Evolutionary conservation across 2,888 invertebrate species (phyloP).

Genomic region (Tenthredo scrophulariae): DNA sequence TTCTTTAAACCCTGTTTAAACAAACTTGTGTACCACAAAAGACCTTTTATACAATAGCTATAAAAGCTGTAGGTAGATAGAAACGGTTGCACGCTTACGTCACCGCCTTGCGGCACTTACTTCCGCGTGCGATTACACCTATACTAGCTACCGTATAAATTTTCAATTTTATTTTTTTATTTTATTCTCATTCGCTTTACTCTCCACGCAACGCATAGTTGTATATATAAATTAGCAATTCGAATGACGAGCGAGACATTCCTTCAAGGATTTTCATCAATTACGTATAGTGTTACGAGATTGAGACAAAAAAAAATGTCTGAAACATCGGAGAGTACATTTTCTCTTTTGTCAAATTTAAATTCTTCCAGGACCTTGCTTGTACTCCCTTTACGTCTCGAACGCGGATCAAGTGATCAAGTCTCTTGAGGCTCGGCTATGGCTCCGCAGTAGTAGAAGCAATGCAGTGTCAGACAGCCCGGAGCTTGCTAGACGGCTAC

Average conservation of each 20-base stretch:
- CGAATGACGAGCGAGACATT: background rate
- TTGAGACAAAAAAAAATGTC: background rate
- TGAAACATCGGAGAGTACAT: background rate
- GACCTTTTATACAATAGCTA: background rate
- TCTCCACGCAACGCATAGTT: background rate
- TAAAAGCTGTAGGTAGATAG: background rate
- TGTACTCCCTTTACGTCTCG: too few relatives aligned
- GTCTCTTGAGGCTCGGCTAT: background rate
- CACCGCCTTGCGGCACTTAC: background rate
- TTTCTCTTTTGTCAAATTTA: background rate
- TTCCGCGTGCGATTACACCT: background rate
- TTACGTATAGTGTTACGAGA: too few relatives aligned
- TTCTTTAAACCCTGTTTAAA: slow-evolving; percentile 19
- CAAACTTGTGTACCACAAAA: slow-evolving; percentile 18
- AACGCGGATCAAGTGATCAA: background rate
- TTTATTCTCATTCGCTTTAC: background rate
- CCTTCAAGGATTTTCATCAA: too few relatives aligned
- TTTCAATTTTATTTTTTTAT: background rate
- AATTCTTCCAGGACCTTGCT: background rate
- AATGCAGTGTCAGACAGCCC: slow-evolving; percentile 9
- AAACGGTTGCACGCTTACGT: background rate
- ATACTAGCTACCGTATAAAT: background rate
- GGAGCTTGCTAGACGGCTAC: background rate
- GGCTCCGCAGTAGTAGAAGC: slow-evolving; percentile 20
- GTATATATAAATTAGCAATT: background rate